Evolutionary conservation across 2,888 invertebrate genomes (phyloP).

Genomic region (Nymphalis c-album): DNA sequence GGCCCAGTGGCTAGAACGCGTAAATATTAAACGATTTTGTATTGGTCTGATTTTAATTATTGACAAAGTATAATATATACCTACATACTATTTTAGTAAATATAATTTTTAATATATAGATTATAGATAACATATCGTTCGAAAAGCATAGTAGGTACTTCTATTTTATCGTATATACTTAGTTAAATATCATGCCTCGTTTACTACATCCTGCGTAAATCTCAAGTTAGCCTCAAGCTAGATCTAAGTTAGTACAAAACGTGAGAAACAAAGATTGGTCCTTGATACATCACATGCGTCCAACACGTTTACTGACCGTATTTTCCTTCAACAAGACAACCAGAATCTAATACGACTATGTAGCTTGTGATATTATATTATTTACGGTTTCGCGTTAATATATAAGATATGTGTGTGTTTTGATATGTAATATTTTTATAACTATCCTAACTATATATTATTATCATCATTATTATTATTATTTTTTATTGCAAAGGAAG

Average conservation of each 20-base stretch:
- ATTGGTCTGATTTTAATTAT: no score
- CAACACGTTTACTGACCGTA: conserved; percentile 1
- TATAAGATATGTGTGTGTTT: no score
- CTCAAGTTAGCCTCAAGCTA: conserved; percentile 17
- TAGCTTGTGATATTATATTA: neutral
- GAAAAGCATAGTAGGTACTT: neutral
- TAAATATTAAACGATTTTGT: no score
- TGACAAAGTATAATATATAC: no score
- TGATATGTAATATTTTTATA: no score
- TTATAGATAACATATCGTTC: no score
- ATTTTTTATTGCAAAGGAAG: no score
- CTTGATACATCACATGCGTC: neutral
- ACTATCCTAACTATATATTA: no score
- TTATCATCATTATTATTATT: no score
- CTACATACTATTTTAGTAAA: no score
- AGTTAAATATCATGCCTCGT: neutral
- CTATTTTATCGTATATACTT: neutral
- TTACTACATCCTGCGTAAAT: conserved; percentile 8
- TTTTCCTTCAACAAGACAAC: conserved; percentile 12
- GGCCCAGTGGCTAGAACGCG: no score
- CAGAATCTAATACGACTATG: conserved; percentile 7
- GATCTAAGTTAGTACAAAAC: conserved; percentile 14
- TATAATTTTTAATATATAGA: no score
- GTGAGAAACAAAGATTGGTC: conserved; percentile 14
- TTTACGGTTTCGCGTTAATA: conserved; percentile 1